Evolutionary conservation across 2,113 vertebrate species (phyloP).

Genomic region (Peromyscus californicus): DNA sequence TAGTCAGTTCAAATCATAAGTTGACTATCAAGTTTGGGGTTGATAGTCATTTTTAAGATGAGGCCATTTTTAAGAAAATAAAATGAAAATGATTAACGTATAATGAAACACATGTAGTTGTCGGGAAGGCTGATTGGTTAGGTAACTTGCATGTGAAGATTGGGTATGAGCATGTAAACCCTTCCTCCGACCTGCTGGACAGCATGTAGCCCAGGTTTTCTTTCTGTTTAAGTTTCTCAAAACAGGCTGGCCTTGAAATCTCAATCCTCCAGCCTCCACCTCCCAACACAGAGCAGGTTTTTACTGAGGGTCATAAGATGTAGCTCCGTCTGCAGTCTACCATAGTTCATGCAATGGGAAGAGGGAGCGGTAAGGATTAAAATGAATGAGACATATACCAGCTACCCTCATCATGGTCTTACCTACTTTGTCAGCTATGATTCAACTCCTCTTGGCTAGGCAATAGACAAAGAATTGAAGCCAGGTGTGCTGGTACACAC

Average conservation of each 20-base stretch:
- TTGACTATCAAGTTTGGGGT: slow-evolving; percentile 9
- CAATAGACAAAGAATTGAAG: background rate
- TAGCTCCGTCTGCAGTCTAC: background rate
- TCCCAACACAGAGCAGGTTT: background rate
- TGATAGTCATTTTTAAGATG: background rate
- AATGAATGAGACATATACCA: background rate
- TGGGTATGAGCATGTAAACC: background rate
- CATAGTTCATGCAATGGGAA: background rate
- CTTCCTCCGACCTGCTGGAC: background rate
- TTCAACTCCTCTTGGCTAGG: background rate
- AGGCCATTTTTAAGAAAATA: background rate
- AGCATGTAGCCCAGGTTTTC: background rate
- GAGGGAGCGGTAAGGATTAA: background rate
- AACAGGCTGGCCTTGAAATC: background rate
- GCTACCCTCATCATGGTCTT: background rate
- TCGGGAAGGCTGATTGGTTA: background rate
- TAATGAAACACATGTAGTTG: background rate
- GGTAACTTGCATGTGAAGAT: background rate
- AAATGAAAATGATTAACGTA: slow-evolving; percentile 21
- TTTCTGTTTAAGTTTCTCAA: background rate
- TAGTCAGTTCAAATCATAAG: background rate
- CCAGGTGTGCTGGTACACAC: too few relatives aligned
- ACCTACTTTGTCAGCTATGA: background rate
- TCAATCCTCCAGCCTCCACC: background rate
- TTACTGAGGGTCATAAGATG: background rate